phyloP scores from a whole-genome alignment of 2,113 vertebrate species.

The Corydoras sp. region DNA sequence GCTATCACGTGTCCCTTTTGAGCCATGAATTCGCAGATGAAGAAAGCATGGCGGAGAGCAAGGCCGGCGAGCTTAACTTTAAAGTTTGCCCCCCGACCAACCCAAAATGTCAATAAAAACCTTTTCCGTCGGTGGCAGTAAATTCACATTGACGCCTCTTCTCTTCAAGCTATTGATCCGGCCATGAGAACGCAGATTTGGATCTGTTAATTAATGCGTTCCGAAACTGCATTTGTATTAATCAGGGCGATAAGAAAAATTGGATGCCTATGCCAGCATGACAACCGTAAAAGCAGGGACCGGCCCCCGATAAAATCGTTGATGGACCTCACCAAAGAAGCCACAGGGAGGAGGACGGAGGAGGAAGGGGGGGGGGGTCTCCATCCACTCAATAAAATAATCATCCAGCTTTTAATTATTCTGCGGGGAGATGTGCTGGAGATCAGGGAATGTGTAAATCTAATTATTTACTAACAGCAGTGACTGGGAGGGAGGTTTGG shows the following conservation, averaged over 20 bases:
- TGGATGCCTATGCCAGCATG: slow-evolving; percentile 95
- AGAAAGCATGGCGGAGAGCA: slow-evolving; percentile 40
- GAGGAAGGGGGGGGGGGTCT: slow-evolving; percentile 75
- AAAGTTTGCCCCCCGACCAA: slow-evolving; percentile 68
- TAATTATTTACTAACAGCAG: slow-evolving; percentile 89
- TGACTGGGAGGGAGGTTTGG: slow-evolving; percentile 66
- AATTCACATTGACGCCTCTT: slow-evolving; percentile 99
- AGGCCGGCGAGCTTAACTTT: slow-evolving; percentile 65
- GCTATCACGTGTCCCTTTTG: slow-evolving; percentile 55
- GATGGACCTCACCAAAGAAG: slow-evolving; percentile 94
- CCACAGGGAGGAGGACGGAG: slow-evolving; percentile 12
- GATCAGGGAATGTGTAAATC: slow-evolving; percentile 93
- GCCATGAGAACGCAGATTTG: slow-evolving; percentile 99
- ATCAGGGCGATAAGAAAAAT: slow-evolving; percentile 99
- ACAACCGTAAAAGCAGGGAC: slow-evolving; percentile 84
- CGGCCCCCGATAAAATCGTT: slow-evolving; percentile 94
- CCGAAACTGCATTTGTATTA: slow-evolving; percentile 99
- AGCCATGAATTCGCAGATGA: slow-evolving; percentile 68
- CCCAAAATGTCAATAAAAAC: slow-evolving; percentile 82
- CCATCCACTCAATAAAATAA: slow-evolving; percentile 99
- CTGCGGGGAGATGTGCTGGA: slow-evolving; percentile 82
- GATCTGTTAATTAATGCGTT: slow-evolving; percentile 99
- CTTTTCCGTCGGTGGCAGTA: slow-evolving; percentile 99
- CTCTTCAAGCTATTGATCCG: slow-evolving; percentile 99
- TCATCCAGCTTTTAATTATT: slow-evolving; percentile 99